phyloP scores from a whole-genome alignment of 92 coral and sea anemone species.

The Blastomussa wellsi region DNA sequence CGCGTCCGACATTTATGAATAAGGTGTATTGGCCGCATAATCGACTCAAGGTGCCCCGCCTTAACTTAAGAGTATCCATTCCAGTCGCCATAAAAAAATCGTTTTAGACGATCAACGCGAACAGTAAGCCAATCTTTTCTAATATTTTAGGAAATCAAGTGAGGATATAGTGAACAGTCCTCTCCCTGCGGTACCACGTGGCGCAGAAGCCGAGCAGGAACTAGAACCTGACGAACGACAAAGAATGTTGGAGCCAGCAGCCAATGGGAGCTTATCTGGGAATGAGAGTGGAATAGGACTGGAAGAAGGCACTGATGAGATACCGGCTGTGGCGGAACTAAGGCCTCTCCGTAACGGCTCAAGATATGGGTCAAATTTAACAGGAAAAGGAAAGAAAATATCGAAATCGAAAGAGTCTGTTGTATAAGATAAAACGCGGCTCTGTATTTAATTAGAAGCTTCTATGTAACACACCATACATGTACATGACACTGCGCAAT shows the following conservation, averaged over 20 bases:
- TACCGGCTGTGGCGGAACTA: neutral
- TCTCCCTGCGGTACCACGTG: slow-evolving; percentile 5
- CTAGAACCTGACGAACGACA: slow-evolving; percentile 18
- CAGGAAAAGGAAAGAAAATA: neutral
- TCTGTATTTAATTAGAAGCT: too few relatives aligned
- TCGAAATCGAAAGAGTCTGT: slow-evolving; percentile 2
- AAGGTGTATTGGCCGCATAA: too few relatives aligned
- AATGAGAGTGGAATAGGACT: slow-evolving; percentile 36
- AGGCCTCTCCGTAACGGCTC: neutral
- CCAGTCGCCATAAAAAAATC: too few relatives aligned
- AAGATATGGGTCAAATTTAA: neutral
- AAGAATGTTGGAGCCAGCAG: slow-evolving; percentile 2
- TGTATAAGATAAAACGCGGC: neutral
- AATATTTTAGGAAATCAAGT: slow-evolving; percentile 3
- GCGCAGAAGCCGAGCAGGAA: neutral
- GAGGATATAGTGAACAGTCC: slow-evolving; percentile 16
- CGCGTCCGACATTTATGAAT: too few relatives aligned
- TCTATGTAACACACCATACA: neutral
- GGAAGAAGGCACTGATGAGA: slow-evolving; percentile 5
- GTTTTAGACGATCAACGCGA: too few relatives aligned
- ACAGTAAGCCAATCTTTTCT: neutral
- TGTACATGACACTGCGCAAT: neutral
- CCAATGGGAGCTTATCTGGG: slow-evolving; percentile 16
- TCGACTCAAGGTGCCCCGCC: too few relatives aligned
- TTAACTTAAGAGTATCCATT: too few relatives aligned